phyloP scores from a whole-genome alignment of 2,113 vertebrate species.

The Apodemus sylvaticus region DNA sequence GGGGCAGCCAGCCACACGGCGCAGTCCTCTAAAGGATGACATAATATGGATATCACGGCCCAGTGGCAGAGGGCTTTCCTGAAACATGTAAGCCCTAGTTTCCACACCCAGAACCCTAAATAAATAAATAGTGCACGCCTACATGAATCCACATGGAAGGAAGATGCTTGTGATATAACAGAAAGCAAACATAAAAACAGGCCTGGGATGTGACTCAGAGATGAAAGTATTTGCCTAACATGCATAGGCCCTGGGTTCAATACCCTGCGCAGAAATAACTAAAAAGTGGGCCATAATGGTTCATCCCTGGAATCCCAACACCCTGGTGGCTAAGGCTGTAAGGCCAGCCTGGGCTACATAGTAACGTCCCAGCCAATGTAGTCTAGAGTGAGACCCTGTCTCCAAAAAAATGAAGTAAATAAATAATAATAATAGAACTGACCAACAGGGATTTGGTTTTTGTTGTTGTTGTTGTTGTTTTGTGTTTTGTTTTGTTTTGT shows the following conservation, averaged over 20 bases:
- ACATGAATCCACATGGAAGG: neutral
- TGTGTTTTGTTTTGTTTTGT: too few species aligned
- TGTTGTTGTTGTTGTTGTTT: too few species aligned
- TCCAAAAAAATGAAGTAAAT: neutral
- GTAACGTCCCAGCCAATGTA: neutral
- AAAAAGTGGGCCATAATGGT: neutral
- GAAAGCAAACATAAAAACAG: slow-evolving; percentile 5
- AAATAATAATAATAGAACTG: neutral
- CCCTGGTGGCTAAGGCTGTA: neutral
- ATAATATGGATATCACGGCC: neutral
- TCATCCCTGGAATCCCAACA: neutral
- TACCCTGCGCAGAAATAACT: neutral
- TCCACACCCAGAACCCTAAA: neutral
- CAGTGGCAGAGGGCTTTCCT: neutral
- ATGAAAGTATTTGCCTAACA: neutral
- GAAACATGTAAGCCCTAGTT: neutral
- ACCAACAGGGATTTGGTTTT: neutral
- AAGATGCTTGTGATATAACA: neutral
- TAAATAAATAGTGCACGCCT: neutral
- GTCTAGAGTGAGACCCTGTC: neutral
- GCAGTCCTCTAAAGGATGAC: neutral
- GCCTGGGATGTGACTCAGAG: neutral
- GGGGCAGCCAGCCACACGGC: neutral
- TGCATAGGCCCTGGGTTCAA: neutral
- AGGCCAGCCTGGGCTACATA: neutral